Evolutionary conservation across 2,888 invertebrate species (phyloP), one percentile per base, ranked within the genome.

Genomic region (Sericinus montela): DNA sequence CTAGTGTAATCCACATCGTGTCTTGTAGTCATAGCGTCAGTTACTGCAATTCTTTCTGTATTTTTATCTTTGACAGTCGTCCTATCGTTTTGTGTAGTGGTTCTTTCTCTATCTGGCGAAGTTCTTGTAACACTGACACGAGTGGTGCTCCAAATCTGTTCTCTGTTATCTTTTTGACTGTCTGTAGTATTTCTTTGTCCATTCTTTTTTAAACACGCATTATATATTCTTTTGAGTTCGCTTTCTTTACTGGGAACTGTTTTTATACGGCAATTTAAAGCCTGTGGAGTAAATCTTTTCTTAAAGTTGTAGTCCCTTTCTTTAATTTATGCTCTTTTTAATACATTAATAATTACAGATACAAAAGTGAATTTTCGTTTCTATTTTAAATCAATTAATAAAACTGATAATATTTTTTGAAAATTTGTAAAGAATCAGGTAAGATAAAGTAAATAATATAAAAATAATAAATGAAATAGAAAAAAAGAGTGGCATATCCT

Each of bases 211-310:
- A 90, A 78, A 55, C 93, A 93, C 43, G 76, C 88, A 53, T 87
- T 87, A 55, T 92, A 90, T 7, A 92, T 83, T 40, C 80, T 87
- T 55, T 90, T 91, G 3, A 92, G 70, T 45, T 92, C 90, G 13
- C 89, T 85, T 57, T 91, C 91, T 49, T 88, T 85, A n/a, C 14
- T 23, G 8, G 89, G 86, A 16, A 91, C 90, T 46, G 91, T 91
- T 39, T 90, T 90, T 0, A 91, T 84, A 9, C 90, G 90, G 58
- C 93, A 93, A 62, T 85, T 91, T 15, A 93, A 62, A 7, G 88
- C 80, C 91, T 91, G 58, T 51, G 36, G 49, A 38, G 39, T 25
- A 4, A 25, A 25, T 25, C 8, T 6, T 1, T 4, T 19, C 19
- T 19, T 19, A 19, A 19, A 19, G 5, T 19, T 19, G 2, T 19